Conservation (phyloP, 2,888 invertebrate genomes). For the Mesochorus sp. region DNA sequence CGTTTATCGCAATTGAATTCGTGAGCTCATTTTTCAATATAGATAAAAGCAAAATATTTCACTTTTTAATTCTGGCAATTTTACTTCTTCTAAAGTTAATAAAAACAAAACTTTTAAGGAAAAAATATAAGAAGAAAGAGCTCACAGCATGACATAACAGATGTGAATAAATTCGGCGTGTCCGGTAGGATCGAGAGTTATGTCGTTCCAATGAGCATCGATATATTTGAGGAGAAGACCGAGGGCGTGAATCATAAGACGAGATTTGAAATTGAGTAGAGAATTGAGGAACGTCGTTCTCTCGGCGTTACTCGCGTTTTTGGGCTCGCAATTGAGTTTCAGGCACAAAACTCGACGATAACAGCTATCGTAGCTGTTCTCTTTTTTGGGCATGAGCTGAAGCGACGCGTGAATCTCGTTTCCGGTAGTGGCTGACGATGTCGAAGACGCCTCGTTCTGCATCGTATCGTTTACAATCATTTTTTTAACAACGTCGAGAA, state of each 20-base stretch:
- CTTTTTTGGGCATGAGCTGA: conserved; percentile 84
- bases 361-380: conserved; percentile 85
- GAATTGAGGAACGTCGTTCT: conserved; percentile 85
- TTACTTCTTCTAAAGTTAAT: too few species aligned
- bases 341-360: conserved; percentile 84
- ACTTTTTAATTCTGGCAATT: too few species aligned
- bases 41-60: too few species aligned
- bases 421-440: conserved; percentile 64
- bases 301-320: conserved; percentile 83
- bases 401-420: conserved; percentile 83
- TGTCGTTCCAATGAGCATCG: conserved; percentile 86
- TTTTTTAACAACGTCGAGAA: conserved; percentile 82
- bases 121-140: conserved; percentile 41
- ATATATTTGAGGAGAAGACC: conserved; percentile 89
- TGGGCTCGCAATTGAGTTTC: conserved; percentile 84
- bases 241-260: conserved; percentile 86
- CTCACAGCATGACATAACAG: conserved; percentile 86
- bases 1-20: too few species aligned
- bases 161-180: conserved; percentile 84
- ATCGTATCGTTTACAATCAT: conserved; percentile 75
- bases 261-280: conserved; percentile 85
- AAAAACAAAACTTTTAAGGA: background rate
- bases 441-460: conserved; percentile 67
- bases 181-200: conserved; percentile 83
- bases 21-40: too few species aligned